Base-by-base conservation (phyloP, 1,140 invertebrate species). In the Drepana arcuata region DNA sequence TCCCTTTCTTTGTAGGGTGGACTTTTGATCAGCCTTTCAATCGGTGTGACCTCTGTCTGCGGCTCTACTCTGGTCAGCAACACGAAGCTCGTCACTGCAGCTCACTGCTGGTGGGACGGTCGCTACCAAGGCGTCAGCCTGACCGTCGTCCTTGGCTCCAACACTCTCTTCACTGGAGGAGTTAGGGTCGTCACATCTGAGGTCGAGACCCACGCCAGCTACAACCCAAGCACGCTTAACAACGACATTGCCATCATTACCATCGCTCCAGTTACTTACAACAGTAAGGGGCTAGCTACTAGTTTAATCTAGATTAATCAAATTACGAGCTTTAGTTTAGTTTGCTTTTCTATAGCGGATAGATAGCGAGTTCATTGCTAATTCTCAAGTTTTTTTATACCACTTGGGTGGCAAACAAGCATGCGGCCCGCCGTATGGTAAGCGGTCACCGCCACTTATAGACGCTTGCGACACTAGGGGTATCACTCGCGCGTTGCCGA, bases 1-100 rank as follows among this genome's bases (percentile, higher is more conserved):
- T n/a, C n/a, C n/a, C n/a, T n/a, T n/a, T n/a, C n/a, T 14, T 51
- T 48, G 1, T 41, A 72, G 68, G 59, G 44, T 35, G 68, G 68
- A 16, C 53, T 72, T 2, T 35, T 68, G 13, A 59, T 72, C 16
- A 14, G 12, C 26, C 15, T 71, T 7, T 27, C 60, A 0, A 31
- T 21, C 5, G 25, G 60, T 4, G 18, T 56, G 1, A 54, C 39
- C 7, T 67, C 69, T 0, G 48, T 65, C 0, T 71, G 67, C 25
- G 67, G 67, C 5, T 56, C 49, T 7, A 44, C 44, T 2, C 23
- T 71, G 13, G 50, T 71, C n/a, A 46, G 59, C 1, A 11, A 28
- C 12, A 68, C 15, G 7, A 50, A 50, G 0, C 30, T 66, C 0
- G 11, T 68, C 7, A 68, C 64, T 1, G 67, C 67, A 5, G 67